Conservation (phyloP, 2,113 vertebrate species). For the Lepus europaeus region DNA sequence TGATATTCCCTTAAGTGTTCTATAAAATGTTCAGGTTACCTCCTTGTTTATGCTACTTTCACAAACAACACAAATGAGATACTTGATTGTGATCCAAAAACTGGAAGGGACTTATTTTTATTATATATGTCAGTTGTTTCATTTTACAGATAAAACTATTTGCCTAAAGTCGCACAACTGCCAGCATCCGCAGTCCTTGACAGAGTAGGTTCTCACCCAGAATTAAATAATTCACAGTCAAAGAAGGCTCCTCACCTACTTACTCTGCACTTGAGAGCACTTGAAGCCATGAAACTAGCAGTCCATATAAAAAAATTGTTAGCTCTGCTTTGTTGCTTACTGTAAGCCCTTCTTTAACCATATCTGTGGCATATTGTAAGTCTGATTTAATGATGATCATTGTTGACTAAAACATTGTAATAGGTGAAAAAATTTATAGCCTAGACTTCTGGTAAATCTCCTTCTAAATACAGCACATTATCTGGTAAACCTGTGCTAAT, state of each 20-base stretch:
- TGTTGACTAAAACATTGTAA: neutral
- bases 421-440: too few relatives aligned
- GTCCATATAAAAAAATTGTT: fast-evolving
- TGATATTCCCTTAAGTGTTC: neutral
- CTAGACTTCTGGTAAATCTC: neutral
- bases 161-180: neutral
- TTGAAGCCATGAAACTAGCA: fast-evolving
- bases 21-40: neutral
- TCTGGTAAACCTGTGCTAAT: neutral
- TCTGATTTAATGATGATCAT: neutral
- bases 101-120: neutral
- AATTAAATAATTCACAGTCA: neutral
- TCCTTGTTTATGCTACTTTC: neutral
- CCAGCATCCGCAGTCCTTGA: neutral
- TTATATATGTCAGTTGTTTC: neutral
- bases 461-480: neutral
- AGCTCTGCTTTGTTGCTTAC: neutral
- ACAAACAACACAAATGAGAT: neutral
- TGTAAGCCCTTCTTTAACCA: neutral
- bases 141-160: neutral
- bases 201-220: neutral
- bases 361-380: neutral
- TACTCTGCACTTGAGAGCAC: too few relatives aligned
- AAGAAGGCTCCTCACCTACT: fast-evolving
- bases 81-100: neutral